Evolutionary conservation across 2,888 invertebrate genomes (phyloP).

Genomic region (Thalpophila matura): DNA sequence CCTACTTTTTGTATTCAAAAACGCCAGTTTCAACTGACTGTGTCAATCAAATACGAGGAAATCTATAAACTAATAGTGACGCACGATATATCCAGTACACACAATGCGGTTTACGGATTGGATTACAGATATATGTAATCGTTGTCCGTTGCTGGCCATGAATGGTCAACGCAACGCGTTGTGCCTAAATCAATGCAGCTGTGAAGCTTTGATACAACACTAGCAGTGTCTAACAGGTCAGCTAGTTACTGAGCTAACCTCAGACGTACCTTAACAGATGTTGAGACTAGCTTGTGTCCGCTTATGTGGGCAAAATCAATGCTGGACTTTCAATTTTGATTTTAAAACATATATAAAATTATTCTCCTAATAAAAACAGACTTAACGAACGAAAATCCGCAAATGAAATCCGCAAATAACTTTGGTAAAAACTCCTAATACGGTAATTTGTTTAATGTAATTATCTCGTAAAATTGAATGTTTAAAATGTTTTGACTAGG

Average conservation of each 20-base stretch:
- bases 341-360: too few relatives aligned
- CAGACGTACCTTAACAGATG: not conserved
- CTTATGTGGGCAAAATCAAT: constrained; percentile 29
- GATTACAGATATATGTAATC: constrained; percentile 68
- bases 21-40: constrained; percentile 4
- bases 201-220: constrained; percentile 33
- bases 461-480: too few relatives aligned
- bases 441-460: too few relatives aligned
- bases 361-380: too few relatives aligned
- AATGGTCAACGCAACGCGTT: constrained; percentile 59
- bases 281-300: constrained; percentile 6
- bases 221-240: constrained; percentile 22
- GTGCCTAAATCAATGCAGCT: constrained; percentile 62
- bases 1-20: constrained; percentile 22
- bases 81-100: constrained; percentile 51
- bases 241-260: not conserved
- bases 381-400: too few relatives aligned
- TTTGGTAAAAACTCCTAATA: too few relatives aligned
- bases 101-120: constrained; percentile 69
- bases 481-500: too few relatives aligned
- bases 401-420: too few relatives aligned
- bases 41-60: constrained; percentile 48
- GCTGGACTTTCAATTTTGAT: not conserved
- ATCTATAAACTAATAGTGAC: constrained; percentile 50
- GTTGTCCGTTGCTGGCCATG: constrained; percentile 66